These are phyloP conservation scores for Festucalex cinctus DNA, from an alignment of 2,113 vertebrate genomes.

Conservation along the genomic window DNA sequence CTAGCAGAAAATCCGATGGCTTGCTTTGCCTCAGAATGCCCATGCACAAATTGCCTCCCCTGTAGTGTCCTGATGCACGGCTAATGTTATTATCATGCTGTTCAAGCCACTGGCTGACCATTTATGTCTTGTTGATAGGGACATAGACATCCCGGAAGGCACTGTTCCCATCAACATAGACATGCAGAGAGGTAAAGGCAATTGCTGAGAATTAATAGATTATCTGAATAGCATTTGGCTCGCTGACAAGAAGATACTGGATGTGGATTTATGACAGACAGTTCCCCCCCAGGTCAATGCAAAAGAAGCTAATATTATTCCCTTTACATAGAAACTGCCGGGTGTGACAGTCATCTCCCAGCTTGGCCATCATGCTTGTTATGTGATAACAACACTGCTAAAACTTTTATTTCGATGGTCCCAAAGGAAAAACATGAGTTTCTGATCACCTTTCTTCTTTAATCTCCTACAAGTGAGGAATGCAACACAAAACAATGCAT, in stretches of 20 bases:
- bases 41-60: constrained; percentile 53
- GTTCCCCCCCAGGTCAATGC: constrained; percentile 8
- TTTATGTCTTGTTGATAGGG: constrained; percentile 58
- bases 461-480: constrained; percentile 39
- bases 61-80: constrained; percentile 64
- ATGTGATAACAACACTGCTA: too few species aligned
- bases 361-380: not conserved
- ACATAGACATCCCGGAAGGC: constrained; percentile 62
- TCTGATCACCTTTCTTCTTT: constrained; percentile 25
- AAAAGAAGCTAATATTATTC: constrained; percentile 4
- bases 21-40: constrained; percentile 50
- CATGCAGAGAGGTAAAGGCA: constrained; percentile 47
- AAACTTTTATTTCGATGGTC: constrained; percentile 15
- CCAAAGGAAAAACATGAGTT: constrained; percentile 8
- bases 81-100: constrained; percentile 64
- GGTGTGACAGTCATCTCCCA: not conserved
- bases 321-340: not conserved
- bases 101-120: constrained; percentile 63
- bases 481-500: constrained; percentile 53
- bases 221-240: constrained; percentile 28
- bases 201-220: constrained; percentile 43
- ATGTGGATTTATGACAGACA: constrained; percentile 11
- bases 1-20: constrained; percentile 49
- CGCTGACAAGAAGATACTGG: constrained; percentile 10
- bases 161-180: constrained; percentile 50